phyloP scores from a whole-genome alignment of 2,888 invertebrate species.

The Leptura quadrifasciata region DNA sequence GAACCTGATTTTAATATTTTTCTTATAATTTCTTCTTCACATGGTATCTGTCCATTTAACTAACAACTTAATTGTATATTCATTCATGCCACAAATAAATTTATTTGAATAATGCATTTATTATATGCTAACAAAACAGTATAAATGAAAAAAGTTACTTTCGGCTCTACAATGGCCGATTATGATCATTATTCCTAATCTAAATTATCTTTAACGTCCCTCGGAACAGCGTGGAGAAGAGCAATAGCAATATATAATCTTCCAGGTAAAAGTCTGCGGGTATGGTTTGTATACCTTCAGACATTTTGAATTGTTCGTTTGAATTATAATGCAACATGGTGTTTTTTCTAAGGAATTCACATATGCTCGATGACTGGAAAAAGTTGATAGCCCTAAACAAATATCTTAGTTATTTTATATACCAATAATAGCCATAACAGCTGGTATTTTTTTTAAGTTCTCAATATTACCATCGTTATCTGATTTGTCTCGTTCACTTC shows the following conservation, averaged over 20 bases:
- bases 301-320: slow-evolving; percentile 50
- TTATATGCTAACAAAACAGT: slow-evolving; percentile 62
- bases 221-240: slow-evolving; percentile 65
- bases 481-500: not conserved
- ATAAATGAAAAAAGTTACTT: slow-evolving; percentile 63
- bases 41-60: slow-evolving; percentile 56
- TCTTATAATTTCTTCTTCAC: slow-evolving; percentile 56
- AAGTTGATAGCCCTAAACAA: not conserved
- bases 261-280: slow-evolving; percentile 61
- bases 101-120: slow-evolving; percentile 51
- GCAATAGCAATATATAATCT: slow-evolving; percentile 53
- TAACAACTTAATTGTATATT: slow-evolving; percentile 62
- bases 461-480: not conserved
- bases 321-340: slow-evolving; percentile 42
- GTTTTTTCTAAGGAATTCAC: slow-evolving; percentile 17
- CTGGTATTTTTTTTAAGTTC: not conserved
- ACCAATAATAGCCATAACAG: slow-evolving; percentile 1
- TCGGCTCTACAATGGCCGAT: slow-evolving; percentile 64
- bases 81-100: slow-evolving; percentile 51
- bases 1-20: slow-evolving; percentile 46
- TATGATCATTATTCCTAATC: slow-evolving; percentile 71
- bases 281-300: slow-evolving; percentile 45
- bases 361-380: slow-evolving; percentile 17
- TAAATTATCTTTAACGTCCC: slow-evolving; percentile 70
- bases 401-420: not conserved